These are phyloP conservation scores for Mercenaria mercenaria DNA, from an alignment of 1,140 invertebrate genomes.

Conservation along the genomic window DNA sequence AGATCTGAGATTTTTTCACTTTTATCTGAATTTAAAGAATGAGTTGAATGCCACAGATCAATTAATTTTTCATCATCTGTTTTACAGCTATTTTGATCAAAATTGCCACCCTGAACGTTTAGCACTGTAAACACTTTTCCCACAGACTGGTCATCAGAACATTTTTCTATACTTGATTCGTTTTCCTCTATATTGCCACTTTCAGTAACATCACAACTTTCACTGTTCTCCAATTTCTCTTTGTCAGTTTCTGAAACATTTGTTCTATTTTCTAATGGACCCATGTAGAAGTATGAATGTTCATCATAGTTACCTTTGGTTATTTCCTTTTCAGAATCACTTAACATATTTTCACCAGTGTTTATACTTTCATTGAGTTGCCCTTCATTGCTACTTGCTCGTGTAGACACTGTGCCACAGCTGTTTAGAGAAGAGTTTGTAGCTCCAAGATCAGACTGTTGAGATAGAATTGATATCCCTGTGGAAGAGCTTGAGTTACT, in stretches of 20 bases:
- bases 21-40: slow-evolving; percentile 49
- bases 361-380: slow-evolving; percentile 29
- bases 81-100: slow-evolving; percentile 69
- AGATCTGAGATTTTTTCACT: slow-evolving; percentile 63
- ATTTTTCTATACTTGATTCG: slow-evolving; percentile 68
- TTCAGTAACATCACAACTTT: not conserved
- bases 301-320: slow-evolving; percentile 55
- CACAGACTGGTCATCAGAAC: slow-evolving; percentile 50
- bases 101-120: slow-evolving; percentile 73
- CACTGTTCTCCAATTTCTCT: not conserved
- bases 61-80: slow-evolving; percentile 84
- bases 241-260: not conserved
- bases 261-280: slow-evolving; percentile 48
- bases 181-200: not conserved
- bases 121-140: slow-evolving; percentile 76
- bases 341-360: slow-evolving; percentile 41
- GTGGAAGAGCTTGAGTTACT: slow-evolving; percentile 64
- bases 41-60: slow-evolving; percentile 73
- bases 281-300: slow-evolving; percentile 67
- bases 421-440: slow-evolving; percentile 64
- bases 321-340: slow-evolving; percentile 57
- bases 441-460: slow-evolving; percentile 62
- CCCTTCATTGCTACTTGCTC: slow-evolving; percentile 50
- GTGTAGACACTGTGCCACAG: slow-evolving; percentile 55
- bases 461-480: slow-evolving; percentile 62